phyloP scores from a whole-genome alignment of 2,113 vertebrate species.

The Tachycineta bicolor region DNA sequence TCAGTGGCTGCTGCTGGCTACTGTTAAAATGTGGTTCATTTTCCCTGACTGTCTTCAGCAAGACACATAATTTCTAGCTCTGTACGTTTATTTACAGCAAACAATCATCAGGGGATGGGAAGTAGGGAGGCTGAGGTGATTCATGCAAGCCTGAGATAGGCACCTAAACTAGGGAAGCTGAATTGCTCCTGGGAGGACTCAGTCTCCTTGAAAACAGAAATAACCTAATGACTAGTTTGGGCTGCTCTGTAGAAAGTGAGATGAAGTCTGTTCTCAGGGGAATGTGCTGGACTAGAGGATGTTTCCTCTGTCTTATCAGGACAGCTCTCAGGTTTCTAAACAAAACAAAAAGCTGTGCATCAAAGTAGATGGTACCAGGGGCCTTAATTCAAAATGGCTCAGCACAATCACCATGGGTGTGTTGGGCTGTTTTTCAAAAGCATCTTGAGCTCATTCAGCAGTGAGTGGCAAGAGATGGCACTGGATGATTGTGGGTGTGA shows the following conservation, averaged over 20 bases:
- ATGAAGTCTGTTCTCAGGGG: not conserved
- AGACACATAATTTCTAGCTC: not conserved
- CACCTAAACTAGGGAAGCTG: not conserved
- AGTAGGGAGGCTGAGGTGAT: not conserved
- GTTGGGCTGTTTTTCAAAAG: not conserved
- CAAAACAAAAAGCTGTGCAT: not conserved
- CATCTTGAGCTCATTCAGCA: not conserved
- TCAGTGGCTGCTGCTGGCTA: not conserved
- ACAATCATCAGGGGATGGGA: not conserved
- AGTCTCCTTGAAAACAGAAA: not conserved
- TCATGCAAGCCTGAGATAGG: not conserved
- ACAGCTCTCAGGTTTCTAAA: not conserved
- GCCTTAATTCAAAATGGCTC: not conserved
- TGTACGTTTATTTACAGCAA: not conserved
- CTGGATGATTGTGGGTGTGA: not conserved
- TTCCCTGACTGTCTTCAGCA: not conserved
- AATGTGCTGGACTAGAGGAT: not conserved
- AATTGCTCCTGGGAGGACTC: not conserved
- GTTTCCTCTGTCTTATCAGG: not conserved
- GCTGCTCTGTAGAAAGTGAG: not conserved
- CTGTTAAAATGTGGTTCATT: constrained; percentile 2
- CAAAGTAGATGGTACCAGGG: not conserved
- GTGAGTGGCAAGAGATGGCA: not conserved
- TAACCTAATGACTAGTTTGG: not conserved
- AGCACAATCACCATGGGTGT: not conserved